These are phyloP conservation scores for Hemicrepidius hirtus DNA, from an alignment of 2,888 invertebrate species.

Conservation along the genomic window DNA sequence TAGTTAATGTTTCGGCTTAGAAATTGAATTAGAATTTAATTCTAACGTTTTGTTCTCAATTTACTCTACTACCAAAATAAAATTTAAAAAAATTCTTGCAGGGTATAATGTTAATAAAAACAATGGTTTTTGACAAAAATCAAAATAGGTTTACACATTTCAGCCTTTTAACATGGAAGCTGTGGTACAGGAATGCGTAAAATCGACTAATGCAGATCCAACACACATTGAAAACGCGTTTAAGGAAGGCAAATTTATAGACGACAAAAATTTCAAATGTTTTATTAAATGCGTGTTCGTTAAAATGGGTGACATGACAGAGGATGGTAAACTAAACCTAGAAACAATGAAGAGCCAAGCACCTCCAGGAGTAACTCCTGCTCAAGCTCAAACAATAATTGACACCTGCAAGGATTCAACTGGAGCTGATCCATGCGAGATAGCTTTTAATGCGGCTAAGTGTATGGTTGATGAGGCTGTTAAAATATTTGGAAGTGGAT, in stretches of 20 bases:
- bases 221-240: slow-evolving; percentile 60
- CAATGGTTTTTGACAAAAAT: too few species aligned
- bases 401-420: slow-evolving; percentile 70
- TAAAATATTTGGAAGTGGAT: background rate
- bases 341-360: slow-evolving; percentile 70
- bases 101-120: too few species aligned
- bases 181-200: slow-evolving; percentile 59
- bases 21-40: too few species aligned
- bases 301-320: slow-evolving; percentile 71
- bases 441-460: slow-evolving; percentile 56
- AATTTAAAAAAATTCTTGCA: too few species aligned
- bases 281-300: slow-evolving; percentile 73
- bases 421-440: slow-evolving; percentile 64
- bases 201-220: slow-evolving; percentile 65
- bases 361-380: slow-evolving; percentile 70
- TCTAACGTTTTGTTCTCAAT: too few species aligned
- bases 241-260: slow-evolving; percentile 72
- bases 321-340: slow-evolving; percentile 40
- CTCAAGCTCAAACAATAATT: slow-evolving; percentile 66
- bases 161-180: background rate
- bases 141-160: too few species aligned
- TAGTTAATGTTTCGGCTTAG: too few species aligned
- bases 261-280: slow-evolving; percentile 72
- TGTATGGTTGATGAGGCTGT: slow-evolving; percentile 43
- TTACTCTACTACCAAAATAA: too few species aligned